Conservation (phyloP, 2,113 vertebrate genomes). For the Gulo gulo region DNA sequence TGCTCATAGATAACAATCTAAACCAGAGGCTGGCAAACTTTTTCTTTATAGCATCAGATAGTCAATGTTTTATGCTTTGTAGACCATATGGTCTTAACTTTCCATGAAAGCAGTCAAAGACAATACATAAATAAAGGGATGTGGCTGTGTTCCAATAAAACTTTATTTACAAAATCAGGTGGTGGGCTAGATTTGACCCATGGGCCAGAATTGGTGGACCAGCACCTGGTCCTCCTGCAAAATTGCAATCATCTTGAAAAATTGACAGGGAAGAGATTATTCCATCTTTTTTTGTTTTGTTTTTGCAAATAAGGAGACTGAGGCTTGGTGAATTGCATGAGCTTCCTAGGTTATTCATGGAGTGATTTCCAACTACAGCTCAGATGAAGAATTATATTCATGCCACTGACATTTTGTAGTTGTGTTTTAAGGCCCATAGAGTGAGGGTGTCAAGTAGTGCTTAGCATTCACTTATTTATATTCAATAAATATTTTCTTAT, state of each 20-base stretch:
- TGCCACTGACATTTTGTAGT: not conserved
- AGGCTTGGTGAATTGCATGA: not conserved
- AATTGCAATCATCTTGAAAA: not conserved
- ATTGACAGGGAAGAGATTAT: not conserved
- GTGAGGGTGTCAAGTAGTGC: not conserved
- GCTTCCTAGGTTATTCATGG: not conserved
- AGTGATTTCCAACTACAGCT: not conserved
- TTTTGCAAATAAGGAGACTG: not conserved
- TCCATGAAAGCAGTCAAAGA: not conserved
- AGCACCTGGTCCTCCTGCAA: not conserved
- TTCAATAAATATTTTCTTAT: constrained; percentile 5
- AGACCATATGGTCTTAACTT: not conserved
- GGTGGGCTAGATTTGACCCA: not conserved
- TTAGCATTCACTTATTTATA: not conserved
- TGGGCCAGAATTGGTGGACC: not conserved
- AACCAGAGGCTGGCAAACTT: not conserved
- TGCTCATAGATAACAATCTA: not conserved
- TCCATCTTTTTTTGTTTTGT: not conserved
- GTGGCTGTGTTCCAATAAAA: not conserved
- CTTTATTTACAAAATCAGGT: constrained; percentile 12
- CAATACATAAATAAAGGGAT: not conserved
- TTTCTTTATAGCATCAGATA: not conserved
- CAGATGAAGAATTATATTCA: not conserved
- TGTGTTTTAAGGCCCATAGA: not conserved
- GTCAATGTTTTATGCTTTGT: not conserved